phyloP scores from a whole-genome alignment of 1,140 invertebrate species.

The Orchesella cincta region DNA sequence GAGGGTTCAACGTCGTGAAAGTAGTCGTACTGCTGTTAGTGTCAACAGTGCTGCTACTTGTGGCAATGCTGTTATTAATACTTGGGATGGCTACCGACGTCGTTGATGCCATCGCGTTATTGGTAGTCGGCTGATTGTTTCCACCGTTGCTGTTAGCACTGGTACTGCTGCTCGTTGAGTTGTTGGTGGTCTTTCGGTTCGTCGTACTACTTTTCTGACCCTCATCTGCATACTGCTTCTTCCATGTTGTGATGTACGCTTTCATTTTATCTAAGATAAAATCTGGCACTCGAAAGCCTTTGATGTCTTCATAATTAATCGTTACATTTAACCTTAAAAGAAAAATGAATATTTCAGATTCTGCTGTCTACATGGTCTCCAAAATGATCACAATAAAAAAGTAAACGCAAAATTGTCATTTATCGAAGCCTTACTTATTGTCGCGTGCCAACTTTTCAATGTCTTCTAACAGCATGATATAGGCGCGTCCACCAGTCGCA shows the following conservation, averaged over 20 bases:
- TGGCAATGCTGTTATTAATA: constrained; percentile 39
- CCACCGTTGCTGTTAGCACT: constrained; percentile 16
- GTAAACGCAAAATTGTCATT: constrained; percentile 7
- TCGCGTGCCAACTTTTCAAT: constrained; percentile 68
- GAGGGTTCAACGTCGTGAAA: constrained; percentile 7
- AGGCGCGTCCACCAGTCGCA: constrained; percentile 74
- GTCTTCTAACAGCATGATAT: constrained; percentile 78
- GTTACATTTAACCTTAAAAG: constrained; percentile 44
- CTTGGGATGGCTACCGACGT: constrained; percentile 34
- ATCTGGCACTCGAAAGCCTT: constrained; percentile 50
- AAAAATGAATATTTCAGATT: background rate
- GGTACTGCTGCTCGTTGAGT: background rate
- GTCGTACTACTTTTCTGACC: constrained; percentile 28
- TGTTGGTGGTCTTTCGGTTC: constrained; percentile 26
- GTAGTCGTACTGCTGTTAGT: background rate
- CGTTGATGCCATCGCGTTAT: constrained; percentile 12
- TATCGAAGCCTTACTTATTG: constrained; percentile 43
- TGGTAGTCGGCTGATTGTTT: constrained; percentile 26
- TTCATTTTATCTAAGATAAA: constrained; percentile 51
- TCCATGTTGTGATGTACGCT: constrained; percentile 50
- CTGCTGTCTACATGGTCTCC: background rate
- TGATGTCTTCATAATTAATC: constrained; percentile 51
- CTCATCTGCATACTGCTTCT: constrained; percentile 50
- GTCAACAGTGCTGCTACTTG: constrained; percentile 15
- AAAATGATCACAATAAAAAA: constrained; percentile 33